These are phyloP conservation scores for Cyphomyrmex costatus DNA, from an alignment of 1,140 invertebrate species.

Conservation along the genomic window DNA sequence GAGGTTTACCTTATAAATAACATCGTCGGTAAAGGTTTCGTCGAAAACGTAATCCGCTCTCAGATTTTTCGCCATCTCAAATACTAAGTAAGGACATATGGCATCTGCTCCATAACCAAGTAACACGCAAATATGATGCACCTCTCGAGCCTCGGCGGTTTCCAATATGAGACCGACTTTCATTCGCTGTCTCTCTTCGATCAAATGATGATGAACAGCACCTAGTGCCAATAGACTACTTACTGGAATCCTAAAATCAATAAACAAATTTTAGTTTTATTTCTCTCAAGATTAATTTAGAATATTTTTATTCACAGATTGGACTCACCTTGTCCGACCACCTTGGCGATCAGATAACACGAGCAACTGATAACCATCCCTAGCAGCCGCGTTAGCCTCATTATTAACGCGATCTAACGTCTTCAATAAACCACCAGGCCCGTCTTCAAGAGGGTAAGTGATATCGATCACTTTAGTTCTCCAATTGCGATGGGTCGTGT, in stretches of 20 bases:
- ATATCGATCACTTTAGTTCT: slow-evolving; percentile 96
- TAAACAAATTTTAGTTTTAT: background rate
- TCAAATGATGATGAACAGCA: slow-evolving; percentile 97
- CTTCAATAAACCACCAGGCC: slow-evolving; percentile 91
- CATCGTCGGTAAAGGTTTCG: slow-evolving; percentile 92
- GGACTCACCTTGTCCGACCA: slow-evolving; percentile 88
- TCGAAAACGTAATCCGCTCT: slow-evolving; percentile 94
- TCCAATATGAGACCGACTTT: slow-evolving; percentile 97
- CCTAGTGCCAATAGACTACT: slow-evolving; percentile 96
- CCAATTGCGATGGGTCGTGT: slow-evolving; percentile 96
- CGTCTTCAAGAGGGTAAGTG: slow-evolving; percentile 92
- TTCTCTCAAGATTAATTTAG: background rate
- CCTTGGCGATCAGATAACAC: slow-evolving; percentile 95
- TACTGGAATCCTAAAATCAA: slow-evolving; percentile 89
- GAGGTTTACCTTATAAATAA: slow-evolving; percentile 92
- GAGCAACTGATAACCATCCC: slow-evolving; percentile 94
- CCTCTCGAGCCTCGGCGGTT: slow-evolving; percentile 97
- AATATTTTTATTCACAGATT: slow-evolving; percentile 7
- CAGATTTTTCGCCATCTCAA: slow-evolving; percentile 95
- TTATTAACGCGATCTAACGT: slow-evolving; percentile 93
- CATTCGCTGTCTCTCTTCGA: slow-evolving; percentile 98
- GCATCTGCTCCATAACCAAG: slow-evolving; percentile 99
- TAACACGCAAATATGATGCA: slow-evolving; percentile 98
- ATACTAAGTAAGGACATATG: slow-evolving; percentile 98
- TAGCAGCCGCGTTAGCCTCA: slow-evolving; percentile 94